These are phyloP conservation scores for Toxostoma redivivum DNA, from an alignment of 2,113 vertebrate genomes.

Conservation along the genomic window DNA sequence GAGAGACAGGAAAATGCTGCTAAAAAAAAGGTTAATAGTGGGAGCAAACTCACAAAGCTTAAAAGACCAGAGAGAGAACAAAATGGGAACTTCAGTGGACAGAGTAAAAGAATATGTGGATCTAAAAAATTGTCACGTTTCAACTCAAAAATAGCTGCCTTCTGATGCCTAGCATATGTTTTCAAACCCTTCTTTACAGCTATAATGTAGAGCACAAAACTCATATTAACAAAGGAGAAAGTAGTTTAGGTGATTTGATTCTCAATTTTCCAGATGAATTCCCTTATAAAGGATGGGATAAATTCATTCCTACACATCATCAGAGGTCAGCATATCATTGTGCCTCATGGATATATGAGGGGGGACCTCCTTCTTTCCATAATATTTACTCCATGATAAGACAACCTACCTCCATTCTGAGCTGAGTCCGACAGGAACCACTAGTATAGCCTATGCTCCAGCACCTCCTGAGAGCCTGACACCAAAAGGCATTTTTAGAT, in stretches of 20 bases:
- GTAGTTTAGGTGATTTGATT: neutral
- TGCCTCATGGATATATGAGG: neutral
- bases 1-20: neutral
- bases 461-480: neutral
- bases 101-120: neutral
- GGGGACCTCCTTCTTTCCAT: neutral
- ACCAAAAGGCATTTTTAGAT: neutral
- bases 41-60: neutral
- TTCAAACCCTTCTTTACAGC: neutral
- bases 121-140: neutral
- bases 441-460: neutral
- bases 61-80: neutral
- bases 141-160: neutral
- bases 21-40: conserved; percentile 1
- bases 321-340: neutral
- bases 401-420: neutral
- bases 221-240: neutral
- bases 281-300: neutral
- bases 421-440: neutral
- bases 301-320: neutral
- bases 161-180: neutral
- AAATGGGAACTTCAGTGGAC: neutral
- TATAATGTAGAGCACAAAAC: neutral
- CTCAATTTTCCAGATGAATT: neutral
- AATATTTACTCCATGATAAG: neutral